Base-by-base conservation (phyloP, 2,797 vertebrate genomes). In the Pseudotriccus pelzelni region DNA sequence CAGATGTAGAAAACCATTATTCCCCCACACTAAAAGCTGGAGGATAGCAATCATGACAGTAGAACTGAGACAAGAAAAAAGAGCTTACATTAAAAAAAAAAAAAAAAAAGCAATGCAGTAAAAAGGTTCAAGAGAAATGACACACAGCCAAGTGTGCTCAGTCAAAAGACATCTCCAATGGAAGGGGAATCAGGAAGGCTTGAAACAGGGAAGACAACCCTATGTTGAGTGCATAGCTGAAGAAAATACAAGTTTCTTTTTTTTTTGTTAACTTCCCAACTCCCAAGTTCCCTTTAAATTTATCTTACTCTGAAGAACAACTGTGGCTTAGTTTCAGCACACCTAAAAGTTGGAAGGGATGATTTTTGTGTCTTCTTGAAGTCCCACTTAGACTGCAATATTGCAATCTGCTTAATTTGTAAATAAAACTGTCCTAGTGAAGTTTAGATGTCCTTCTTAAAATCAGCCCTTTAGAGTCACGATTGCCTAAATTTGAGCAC, bases 281-380 rank as follows among this genome's bases (percentile, higher is more conserved):
- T 82, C 52, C 32, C 62, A 81, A 41, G 81, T 81, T 66, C 49
- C 67, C n/a, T 75, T 87, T 77, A 63, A 72, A 78, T 77, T 59
- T 88, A 19, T 75, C 75, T 77, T 60, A 36, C 50, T 36, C n/a
- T 41, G 39, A 90, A 88, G 43, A 92, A 60, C 8, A 24, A 47
- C 39, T 63, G 41, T 21, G 36, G 49, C 58, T 81, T 53, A 59
- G 19, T 44, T 87, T 70, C 62, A 89, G 67, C 67, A 50, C 16
- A 78, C 39, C n/a, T 50, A 66, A 41, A 53, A 78, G 46, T 14
- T 67, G 37, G 28, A 62, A 53, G 50, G 44, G n/a, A 34, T 14
- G 6, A 27, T 8, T 81, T 80, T 28, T 39, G 41, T 12, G 18
- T 77, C 32, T 46, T 73, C 36, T 87, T 73, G 55, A 37, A 64